phyloP scores from a whole-genome alignment of 2,797 vertebrate genomes.

The Uromys caudimaculatus region DNA sequence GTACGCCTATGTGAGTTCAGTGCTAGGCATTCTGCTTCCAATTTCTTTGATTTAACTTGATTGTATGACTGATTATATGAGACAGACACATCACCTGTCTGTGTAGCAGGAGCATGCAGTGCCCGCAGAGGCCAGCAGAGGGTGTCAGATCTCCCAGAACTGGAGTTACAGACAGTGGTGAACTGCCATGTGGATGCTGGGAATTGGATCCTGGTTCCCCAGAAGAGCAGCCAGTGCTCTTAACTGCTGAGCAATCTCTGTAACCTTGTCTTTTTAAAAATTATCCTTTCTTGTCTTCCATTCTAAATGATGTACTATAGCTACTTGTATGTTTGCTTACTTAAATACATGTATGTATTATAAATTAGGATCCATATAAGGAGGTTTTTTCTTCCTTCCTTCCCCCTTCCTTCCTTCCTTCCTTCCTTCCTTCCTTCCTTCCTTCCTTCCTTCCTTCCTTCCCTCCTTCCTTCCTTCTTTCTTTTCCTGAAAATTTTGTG shows the following conservation, averaged over 20 bases:
- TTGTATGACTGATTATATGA: neutral
- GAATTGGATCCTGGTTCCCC: neutral
- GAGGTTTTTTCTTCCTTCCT: neutral
- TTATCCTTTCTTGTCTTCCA: neutral
- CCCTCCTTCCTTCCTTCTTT: neutral
- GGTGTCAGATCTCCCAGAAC: neutral
- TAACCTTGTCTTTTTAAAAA: neutral
- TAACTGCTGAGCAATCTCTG: neutral
- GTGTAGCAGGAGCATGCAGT: neutral
- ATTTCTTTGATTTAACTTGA: too few species aligned
- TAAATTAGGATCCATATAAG: neutral
- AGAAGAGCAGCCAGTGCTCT: neutral
- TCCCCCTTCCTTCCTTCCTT: neutral
- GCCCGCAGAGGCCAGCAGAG: neutral
- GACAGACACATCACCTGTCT: neutral
- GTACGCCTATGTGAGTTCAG: too few species aligned
- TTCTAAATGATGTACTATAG: neutral
- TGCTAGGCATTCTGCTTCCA: neutral
- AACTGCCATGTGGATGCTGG: neutral
- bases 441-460: too few species aligned
- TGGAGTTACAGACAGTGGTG: neutral
- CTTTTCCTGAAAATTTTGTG: neutral
- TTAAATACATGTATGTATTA: neutral
- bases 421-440: too few species aligned
- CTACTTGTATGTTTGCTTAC: neutral